A percentile compares a stretch with the other conserved stretches of the same genome.
Conservation (phyloP, 2,888 invertebrate genomes). For the Papilio protenor region DNA sequence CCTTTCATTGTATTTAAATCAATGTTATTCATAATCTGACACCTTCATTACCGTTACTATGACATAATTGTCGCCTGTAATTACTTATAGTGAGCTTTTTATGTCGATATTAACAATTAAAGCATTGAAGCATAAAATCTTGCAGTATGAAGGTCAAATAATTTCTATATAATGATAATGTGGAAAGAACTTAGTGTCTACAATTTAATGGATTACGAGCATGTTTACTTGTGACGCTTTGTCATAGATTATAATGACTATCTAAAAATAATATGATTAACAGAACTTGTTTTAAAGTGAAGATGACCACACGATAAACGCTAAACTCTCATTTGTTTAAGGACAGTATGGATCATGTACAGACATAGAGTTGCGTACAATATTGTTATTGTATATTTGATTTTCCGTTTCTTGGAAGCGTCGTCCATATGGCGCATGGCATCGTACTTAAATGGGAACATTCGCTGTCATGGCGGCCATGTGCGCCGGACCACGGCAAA, state of each 20-base stretch:
- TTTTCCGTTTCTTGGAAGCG: constrained; percentile 47
- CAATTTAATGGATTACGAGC: background rate
- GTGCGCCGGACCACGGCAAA: constrained; percentile 63
- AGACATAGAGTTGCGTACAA: constrained; percentile 26
- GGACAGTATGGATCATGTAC: background rate
- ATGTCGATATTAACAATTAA: background rate
- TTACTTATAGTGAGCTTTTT: constrained; percentile 8
- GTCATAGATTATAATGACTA: background rate
- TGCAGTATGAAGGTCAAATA: background rate
- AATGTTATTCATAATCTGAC: background rate
- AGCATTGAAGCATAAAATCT: background rate
- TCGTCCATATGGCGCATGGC: constrained; percentile 39
- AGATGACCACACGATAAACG: background rate
- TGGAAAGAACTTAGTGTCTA: background rate
- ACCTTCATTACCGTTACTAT: background rate
- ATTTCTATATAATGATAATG: background rate
- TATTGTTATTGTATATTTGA: constrained; percentile 35
- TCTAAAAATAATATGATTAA: background rate
- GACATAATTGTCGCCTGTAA: background rate
- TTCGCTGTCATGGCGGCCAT: constrained; percentile 58
- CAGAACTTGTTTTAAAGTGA: background rate
- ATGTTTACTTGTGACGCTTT: background rate
- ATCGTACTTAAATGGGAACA: constrained; percentile 48
- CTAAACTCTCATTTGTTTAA: background rate
- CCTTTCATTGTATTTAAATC: constrained; percentile 17